These are phyloP conservation scores for Cervus canadensis DNA, from an alignment of 2,113 vertebrate species.

Conservation along the genomic window DNA sequence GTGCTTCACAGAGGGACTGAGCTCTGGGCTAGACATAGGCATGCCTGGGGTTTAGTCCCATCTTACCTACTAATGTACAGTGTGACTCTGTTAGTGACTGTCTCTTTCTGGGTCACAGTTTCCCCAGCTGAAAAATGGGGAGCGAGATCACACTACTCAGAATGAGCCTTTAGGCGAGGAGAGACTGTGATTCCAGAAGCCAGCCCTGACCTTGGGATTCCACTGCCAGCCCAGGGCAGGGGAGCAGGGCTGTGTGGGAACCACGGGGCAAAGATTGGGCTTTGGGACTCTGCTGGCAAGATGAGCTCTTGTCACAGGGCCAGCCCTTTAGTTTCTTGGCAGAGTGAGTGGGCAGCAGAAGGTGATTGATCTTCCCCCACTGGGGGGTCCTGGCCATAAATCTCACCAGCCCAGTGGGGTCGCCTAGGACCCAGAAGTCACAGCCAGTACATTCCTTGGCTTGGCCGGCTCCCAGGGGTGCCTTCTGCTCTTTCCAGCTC, in stretches of 20 bases:
- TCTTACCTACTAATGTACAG: not conserved
- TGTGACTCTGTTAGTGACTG: not conserved
- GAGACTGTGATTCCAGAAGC: not conserved
- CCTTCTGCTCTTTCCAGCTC: not conserved
- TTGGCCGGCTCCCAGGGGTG: not conserved
- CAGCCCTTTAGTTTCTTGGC: constrained; percentile 24
- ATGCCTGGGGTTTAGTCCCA: not conserved
- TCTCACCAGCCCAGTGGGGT: constrained; percentile 19
- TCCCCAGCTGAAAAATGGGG: not conserved
- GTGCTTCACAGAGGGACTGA: not conserved
- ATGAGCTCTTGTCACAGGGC: not conserved
- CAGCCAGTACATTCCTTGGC: constrained; percentile 37
- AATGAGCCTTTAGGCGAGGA: not conserved
- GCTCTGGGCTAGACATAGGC: not conserved
- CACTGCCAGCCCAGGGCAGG: not conserved
- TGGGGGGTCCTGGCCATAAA: constrained; percentile 17
- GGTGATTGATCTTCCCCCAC: constrained; percentile 24
- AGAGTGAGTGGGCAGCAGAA: not conserved
- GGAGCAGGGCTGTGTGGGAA: not conserved
- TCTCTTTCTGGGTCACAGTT: not conserved
- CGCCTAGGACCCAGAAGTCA: constrained; percentile 45
- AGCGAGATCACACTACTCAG: not conserved
- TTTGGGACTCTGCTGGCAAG: not conserved
- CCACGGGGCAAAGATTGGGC: not conserved
- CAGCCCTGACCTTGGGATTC: not conserved